These are phyloP conservation scores for Phaenicophaeus curvirostris DNA, from an alignment of 2,797 vertebrate species.

Conservation along the genomic window DNA sequence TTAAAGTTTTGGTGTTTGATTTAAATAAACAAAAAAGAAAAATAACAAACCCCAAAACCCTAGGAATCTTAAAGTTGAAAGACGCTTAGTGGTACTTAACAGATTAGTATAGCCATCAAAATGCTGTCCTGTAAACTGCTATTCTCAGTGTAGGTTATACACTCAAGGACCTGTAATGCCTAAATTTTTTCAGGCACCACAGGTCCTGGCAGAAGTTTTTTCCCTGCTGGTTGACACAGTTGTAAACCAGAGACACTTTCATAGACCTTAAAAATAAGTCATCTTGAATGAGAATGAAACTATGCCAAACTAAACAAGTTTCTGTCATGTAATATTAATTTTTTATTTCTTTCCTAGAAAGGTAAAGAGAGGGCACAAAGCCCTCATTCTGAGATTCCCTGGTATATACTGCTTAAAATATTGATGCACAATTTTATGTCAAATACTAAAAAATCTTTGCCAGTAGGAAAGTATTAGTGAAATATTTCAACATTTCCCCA, in stretches of 20 bases:
- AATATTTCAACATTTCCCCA: not conserved
- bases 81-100: not conserved
- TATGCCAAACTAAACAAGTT: not conserved
- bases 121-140: not conserved
- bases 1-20: not conserved
- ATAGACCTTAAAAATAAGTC: not conserved
- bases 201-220: not conserved
- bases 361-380: not conserved
- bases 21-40: not conserved
- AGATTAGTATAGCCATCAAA: not conserved
- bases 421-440: not conserved
- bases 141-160: not conserved
- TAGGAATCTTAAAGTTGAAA: not conserved
- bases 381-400: not conserved
- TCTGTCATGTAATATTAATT: not conserved
- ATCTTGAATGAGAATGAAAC: not conserved
- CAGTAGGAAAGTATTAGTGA: not conserved
- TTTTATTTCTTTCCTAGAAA: not conserved
- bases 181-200: not conserved
- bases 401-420: not conserved
- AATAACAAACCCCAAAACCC: not conserved
- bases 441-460: not conserved
- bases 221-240: not conserved
- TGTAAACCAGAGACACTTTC: not conserved
- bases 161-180: not conserved